Evolutionary conservation across 2,797 vertebrate genomes (phyloP), one percentile per base, ranked within the genome.

Genomic region (Salmo trutta): DNA sequence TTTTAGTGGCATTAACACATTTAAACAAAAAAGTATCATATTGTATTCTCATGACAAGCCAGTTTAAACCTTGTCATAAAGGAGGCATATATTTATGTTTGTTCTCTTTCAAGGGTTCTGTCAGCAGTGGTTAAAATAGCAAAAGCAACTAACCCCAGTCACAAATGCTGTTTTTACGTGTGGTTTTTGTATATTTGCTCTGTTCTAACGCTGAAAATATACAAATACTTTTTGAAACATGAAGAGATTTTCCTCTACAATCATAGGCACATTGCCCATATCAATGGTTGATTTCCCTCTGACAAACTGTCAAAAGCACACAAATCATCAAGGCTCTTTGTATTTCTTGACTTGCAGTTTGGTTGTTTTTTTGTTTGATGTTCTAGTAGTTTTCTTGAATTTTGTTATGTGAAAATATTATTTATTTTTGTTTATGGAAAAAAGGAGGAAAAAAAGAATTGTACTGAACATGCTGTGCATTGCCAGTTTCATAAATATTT

Each of bases 391-490:
- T 91, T 89, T 90, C 74, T 87, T 89, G 82, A 53, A 89, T 91
- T 90, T 94, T 92, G 84, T 81, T 91, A 88, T 91, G 89, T 92
- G 88, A 85, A 78, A 92, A 91, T 83, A 80, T 90, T 95, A 95
- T 95, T 95, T 95, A 94, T 95, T 94, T 94, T 93, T 92, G 88
- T 93, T 94, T 92, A 92, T 92, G 69, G 75, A 86, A 68, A 84
- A 75, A 81, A 73, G 64, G 76, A 77, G 74, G n/a, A 4, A 77
- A 80, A 83, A 71, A 77, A 82, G 81, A 83, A 74, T 81, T 81
- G 88, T 81, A 94, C 94, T 94, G 94, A 95, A 94, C 91, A 91
- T 94, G 94, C 95, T 94, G 95, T 93, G 93, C 95, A 95, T 94
- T 85, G 90, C 91, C 93, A 93, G 93, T 89, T 92, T 93, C 93